Percentiles rank a stretch among this genome's conserved stretches.
Conservation (phyloP, 2,888 invertebrate species). For the Ptychoptera albimana region DNA sequence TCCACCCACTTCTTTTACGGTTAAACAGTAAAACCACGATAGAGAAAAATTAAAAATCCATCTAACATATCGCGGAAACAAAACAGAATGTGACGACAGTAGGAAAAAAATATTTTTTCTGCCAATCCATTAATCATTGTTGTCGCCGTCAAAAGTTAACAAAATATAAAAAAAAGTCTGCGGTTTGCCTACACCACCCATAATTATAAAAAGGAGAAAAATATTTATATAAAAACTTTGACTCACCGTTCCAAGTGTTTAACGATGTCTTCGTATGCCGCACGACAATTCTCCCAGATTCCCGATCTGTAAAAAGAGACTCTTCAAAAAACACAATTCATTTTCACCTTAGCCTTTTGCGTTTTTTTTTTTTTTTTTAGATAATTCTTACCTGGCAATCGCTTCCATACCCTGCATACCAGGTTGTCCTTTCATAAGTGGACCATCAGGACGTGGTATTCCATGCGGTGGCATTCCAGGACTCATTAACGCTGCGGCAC, state of each 20-base stretch:
- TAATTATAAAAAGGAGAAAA: conserved; percentile 1
- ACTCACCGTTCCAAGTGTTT: conserved; percentile 88
- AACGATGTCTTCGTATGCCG: conserved; percentile 87
- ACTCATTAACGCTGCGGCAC: conserved; percentile 69
- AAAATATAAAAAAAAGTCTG: conserved; percentile 1
- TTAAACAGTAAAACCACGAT: too few relatives aligned
- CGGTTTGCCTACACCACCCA: not conserved
- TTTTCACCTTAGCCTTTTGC: not conserved
- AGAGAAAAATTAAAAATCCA: too few relatives aligned
- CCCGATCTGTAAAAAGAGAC: conserved; percentile 44
- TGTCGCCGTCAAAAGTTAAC: not conserved
- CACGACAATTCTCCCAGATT: conserved; percentile 90
- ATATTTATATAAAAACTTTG: conserved; percentile 3
- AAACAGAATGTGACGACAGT: too few relatives aligned
- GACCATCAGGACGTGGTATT: conserved; percentile 63
- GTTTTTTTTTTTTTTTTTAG: not conserved
- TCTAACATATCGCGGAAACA: too few relatives aligned
- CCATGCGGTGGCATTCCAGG: conserved; percentile 78
- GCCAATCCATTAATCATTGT: too few relatives aligned
- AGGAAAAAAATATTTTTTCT: too few relatives aligned
- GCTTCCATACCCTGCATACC: conserved; percentile 80
- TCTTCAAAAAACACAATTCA: not conserved
- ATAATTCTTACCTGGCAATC: conserved; percentile 54
- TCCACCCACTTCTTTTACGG: too few relatives aligned
- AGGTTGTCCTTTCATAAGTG: conserved; percentile 63